Evolutionary conservation across 2,888 invertebrate species (phyloP), one percentile per base, ranked within the genome.

Genomic region (Drosophila dives): DNA sequence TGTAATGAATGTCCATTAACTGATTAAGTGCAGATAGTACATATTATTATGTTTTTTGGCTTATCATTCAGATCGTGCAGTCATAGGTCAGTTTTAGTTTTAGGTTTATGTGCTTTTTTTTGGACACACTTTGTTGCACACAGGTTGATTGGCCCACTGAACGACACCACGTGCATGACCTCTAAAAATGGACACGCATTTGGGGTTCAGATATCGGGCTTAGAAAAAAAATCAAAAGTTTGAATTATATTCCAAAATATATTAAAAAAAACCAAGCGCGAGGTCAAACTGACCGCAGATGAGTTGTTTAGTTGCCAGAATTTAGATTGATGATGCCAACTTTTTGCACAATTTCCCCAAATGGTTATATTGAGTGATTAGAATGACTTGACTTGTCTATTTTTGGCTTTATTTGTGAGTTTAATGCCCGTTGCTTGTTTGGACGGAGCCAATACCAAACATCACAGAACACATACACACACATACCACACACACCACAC

Each of bases 91-190:
- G 63, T 63, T 15, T 42, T 55, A 81, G 63, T 63, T 15, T 42
- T 55, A 33, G 29, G 48, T 33, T 51, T 26, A 10, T 23, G n/a
- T 55, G 49, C n/a, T n/a, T 34, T 45, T 49, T 75, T 66, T 75
- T 42, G 78, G 90, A 75, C 64, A 89, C 88, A 89, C 61, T 80
- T 82, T 77, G 90, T 36, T 89, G 86, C 73, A 80, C 89, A 86
- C 71, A 68, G 54, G 83, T 78, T 80, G 77, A 76, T 65, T 75
- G 82, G 70, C 77, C 72, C 77, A 75, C 51, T 73, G 48, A 67
- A 48, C 59, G 64, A 26, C 40, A 33, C 42, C 75, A 78, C 75
- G 90, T 84, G 86, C 78, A 73, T 80, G 90, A 89, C 86, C 86
- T 87, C 73, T 84, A 86, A 86, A 78, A 78, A 71, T 72, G 58